phyloP scores from a whole-genome alignment of 2,113 vertebrate species.

The Melanerpes aurifrons region DNA sequence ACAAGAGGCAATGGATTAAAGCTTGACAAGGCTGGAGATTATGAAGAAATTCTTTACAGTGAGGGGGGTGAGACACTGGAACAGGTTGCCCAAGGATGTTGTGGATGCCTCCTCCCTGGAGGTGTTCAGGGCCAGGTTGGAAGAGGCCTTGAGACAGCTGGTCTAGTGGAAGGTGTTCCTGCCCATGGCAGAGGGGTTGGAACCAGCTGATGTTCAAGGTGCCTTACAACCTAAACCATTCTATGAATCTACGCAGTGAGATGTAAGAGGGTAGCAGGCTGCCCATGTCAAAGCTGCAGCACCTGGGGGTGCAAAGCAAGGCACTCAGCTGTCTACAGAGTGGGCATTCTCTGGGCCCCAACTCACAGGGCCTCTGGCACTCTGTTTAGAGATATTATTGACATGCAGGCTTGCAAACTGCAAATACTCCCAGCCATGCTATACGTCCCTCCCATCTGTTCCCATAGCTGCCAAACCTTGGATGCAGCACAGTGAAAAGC shows the following conservation, averaged over 20 bases:
- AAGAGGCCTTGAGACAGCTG: no score
- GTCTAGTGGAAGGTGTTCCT: no score
- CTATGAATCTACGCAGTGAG: background rate
- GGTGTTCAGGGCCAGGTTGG: no score
- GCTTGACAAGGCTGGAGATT: no score
- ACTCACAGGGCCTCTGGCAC: background rate
- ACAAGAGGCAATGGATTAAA: no score
- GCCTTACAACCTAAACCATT: no score
- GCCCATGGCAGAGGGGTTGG: no score
- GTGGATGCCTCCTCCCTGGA: no score
- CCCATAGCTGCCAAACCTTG: background rate
- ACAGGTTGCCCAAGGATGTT: no score
- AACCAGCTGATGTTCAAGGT: no score
- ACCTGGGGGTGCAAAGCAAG: background rate
- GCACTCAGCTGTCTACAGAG: rapidly evolving
- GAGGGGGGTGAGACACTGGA: no score
- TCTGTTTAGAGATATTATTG: background rate
- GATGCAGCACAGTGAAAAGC: background rate
- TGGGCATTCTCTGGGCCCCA: background rate
- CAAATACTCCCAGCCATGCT: background rate
- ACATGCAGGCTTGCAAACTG: background rate
- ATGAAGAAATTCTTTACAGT: no score
- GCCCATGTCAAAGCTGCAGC: background rate
- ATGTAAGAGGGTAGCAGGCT: background rate
- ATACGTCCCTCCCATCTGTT: background rate